A percentile compares a stretch with the other conserved stretches of the same genome.
Evolutionary conservation across 2,888 invertebrate genomes (phyloP).

Genomic region (Anodontia alba): DNA sequence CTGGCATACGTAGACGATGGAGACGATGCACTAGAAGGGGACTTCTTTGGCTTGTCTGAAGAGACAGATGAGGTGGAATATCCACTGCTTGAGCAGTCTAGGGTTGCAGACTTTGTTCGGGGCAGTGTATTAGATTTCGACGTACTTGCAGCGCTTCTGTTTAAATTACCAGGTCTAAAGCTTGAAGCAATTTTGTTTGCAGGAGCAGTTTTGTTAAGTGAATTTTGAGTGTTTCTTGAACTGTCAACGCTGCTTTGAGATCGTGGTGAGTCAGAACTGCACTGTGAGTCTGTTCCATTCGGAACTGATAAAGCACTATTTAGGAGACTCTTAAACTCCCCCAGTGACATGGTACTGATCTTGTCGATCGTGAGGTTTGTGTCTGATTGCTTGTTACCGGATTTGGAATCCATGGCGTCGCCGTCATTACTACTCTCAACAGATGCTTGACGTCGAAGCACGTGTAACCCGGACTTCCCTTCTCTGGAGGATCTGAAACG

Average conservation of each 20-base stretch:
- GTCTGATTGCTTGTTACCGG: constrained; percentile 44
- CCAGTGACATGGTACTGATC: constrained; percentile 79
- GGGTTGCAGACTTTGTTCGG: not conserved
- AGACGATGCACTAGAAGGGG: not conserved
- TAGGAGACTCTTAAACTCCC: constrained; percentile 77
- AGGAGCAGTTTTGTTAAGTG: constrained; percentile 36
- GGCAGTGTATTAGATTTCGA: constrained; percentile 1
- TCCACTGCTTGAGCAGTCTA: constrained; percentile 42
- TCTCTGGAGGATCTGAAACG: constrained; percentile 58
- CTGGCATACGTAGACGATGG: not conserved
- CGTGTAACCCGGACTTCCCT: constrained; percentile 33
- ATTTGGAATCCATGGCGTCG: constrained; percentile 44
- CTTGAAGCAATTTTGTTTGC: constrained; percentile 41
- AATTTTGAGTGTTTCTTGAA: constrained; percentile 37
- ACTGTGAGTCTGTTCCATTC: constrained; percentile 60
- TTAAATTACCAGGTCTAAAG: constrained; percentile 38
- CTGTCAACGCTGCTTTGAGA: constrained; percentile 73
- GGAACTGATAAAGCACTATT: constrained; percentile 73
- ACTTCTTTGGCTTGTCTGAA: constrained; percentile 28
- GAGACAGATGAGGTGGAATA: constrained; percentile 42
- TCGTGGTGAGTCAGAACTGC: constrained; percentile 67
- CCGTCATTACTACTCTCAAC: constrained; percentile 51
- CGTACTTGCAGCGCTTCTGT: constrained; percentile 25
- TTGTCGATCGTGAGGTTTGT: constrained; percentile 69
- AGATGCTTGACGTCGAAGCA: constrained; percentile 57